Percentiles rank a stretch among this genome's conserved stretches.
Conservation (phyloP, 2,113 vertebrate genomes). For the Tragelaphus buxtoni region DNA sequence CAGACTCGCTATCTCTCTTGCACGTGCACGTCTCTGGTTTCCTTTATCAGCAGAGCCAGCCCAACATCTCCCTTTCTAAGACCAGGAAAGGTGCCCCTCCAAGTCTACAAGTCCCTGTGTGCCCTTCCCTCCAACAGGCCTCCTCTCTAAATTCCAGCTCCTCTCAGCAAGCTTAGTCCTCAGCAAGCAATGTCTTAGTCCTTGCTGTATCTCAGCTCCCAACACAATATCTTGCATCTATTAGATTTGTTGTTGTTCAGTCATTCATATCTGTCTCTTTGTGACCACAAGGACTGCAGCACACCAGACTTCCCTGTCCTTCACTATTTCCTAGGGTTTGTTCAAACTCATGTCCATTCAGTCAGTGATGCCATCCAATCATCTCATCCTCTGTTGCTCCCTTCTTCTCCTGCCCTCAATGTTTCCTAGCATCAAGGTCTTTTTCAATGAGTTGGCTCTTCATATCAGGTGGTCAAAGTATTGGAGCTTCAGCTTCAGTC, state of each 20-base stretch:
- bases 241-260: not conserved
- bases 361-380: not conserved
- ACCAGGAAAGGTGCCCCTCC: not conserved
- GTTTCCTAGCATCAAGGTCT: not conserved
- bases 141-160: not conserved
- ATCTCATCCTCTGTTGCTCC: not conserved
- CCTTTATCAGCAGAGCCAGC: not conserved
- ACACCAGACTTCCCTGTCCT: not conserved
- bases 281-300: not conserved
- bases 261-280: not conserved
- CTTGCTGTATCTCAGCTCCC: not conserved
- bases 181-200: not conserved
- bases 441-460: not conserved
- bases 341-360: not conserved
- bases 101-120: not conserved
- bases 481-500: not conserved
- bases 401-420: not conserved
- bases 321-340: not conserved
- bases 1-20: not conserved
- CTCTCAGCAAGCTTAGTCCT: not conserved
- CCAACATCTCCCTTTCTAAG: not conserved
- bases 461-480: not conserved
- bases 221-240: not conserved
- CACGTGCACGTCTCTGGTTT: not conserved
- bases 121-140: not conserved